Base-by-base conservation (phyloP, 2,797 vertebrate species). In the Cuniculus paca region DNA sequence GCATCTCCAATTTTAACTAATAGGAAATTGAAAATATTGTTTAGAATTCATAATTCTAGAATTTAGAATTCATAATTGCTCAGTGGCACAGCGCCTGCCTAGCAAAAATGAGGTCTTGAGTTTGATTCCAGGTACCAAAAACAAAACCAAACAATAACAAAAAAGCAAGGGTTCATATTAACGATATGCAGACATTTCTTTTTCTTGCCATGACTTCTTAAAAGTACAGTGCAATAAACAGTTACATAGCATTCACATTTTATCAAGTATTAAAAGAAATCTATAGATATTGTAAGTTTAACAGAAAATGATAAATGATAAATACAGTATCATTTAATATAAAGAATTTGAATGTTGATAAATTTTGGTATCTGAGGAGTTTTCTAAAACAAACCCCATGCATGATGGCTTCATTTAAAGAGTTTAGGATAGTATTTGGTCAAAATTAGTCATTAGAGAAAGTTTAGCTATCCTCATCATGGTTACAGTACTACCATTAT, bases 341-440 rank as follows among this genome's bases (percentile, higher is more conserved):
- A 20, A n/a, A 48, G 0, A 74, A 5, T 4, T 5, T 2, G 11
- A 56, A 3, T 48, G 39, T 31, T 36, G 4, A 8, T 26, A 9
- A 26, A 48, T n/a, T 45, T 77, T 68, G 72, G 0, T 24, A 17
- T 39, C 6, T 83, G 22, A 83, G n/a, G 7, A 22, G 6, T 12
- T 84, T 84, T 58, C 9, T 24, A 68, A 39, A 48, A 65, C 2
- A 0, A 56, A 56, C 22, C 8, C 3, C 11, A 36, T n/a, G 3
- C n/a, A 34, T 14, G 3, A 60, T 60, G 26, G 2, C 2, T 61
- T 8, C 91, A 87, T 61, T 70, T 93, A 82, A 90, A 60, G 16
- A 58, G 14, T 7, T 92, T 63, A 88, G 48, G 78, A 82, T 42
- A n/a, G 22, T 36, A 2, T 84, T 34, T 72, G 3, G 0, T 0